phyloP scores from a whole-genome alignment of 2,888 invertebrate genomes.

The Lasioglossum malachurum region DNA sequence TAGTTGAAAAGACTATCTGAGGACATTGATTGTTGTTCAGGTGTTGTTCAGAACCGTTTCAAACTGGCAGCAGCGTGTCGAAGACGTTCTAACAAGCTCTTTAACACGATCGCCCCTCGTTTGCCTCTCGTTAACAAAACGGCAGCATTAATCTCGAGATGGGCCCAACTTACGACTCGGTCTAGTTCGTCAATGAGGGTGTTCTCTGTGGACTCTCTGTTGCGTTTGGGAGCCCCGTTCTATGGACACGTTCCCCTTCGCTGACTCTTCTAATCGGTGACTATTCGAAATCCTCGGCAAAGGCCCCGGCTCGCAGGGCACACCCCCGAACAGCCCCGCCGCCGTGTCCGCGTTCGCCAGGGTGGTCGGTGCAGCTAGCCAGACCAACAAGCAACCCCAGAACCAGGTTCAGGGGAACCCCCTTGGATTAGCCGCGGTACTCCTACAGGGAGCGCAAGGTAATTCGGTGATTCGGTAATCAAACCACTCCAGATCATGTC shows the following conservation, averaged over 20 bases:
- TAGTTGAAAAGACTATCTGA: no score
- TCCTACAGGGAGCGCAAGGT: constrained; percentile 85
- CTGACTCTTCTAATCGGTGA: constrained; percentile 46
- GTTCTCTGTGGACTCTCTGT: constrained; percentile 41
- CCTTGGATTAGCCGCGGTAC: constrained; percentile 83
- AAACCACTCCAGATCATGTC: background rate
- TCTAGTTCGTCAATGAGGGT: constrained; percentile 40
- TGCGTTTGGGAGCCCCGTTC: constrained; percentile 13
- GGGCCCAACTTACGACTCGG: constrained; percentile 53
- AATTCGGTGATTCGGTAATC: constrained; percentile 62
- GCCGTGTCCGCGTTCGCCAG: constrained; percentile 81
- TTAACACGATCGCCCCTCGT: background rate
- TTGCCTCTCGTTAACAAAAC: background rate
- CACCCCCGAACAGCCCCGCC: constrained; percentile 82
- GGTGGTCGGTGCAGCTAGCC: constrained; percentile 78
- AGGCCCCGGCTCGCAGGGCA: constrained; percentile 81
- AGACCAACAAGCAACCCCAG: constrained; percentile 63
- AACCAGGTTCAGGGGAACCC: constrained; percentile 76
- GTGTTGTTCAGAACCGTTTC: background rate
- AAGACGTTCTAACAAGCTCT: background rate
- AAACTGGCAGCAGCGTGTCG: background rate
- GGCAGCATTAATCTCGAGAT: constrained; percentile 34
- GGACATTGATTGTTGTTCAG: no score
- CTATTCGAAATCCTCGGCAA: constrained; percentile 63
- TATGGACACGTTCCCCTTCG: constrained; percentile 3